Conservation (phyloP, 1,140 invertebrate species). For the Aphaenogaster rudis region DNA sequence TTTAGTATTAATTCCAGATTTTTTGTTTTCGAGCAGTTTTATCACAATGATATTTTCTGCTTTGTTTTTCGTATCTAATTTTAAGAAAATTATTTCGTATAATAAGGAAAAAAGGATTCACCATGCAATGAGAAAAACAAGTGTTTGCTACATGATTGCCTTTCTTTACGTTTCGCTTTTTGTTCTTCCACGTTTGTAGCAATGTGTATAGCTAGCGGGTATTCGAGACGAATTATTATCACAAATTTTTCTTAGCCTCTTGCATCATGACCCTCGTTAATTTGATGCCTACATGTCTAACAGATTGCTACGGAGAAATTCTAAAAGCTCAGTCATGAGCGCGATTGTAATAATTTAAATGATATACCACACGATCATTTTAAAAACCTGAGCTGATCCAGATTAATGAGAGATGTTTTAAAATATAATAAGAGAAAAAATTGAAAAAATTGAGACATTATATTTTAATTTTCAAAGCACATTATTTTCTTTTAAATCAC, state of each 20-base stretch:
- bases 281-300: constrained; percentile 5
- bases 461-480: background rate
- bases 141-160: background rate
- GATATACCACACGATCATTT: background rate
- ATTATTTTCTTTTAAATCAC: background rate
- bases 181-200: background rate
- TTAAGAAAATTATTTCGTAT: background rate
- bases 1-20: constrained; percentile 5
- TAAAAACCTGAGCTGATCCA: background rate
- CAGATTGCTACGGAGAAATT: background rate
- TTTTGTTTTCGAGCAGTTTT: background rate
- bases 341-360: constrained; percentile 19
- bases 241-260: constrained; percentile 1
- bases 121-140: background rate
- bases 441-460: background rate
- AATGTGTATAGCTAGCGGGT: background rate
- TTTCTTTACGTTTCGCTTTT: background rate
- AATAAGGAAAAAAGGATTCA: background rate
- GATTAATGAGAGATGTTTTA: constrained; percentile 13
- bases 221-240: constrained; percentile 30
- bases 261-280: constrained; percentile 12
- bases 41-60: constrained; percentile 8
- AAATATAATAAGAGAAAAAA: constrained; percentile 21
- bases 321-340: constrained; percentile 12
- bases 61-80: constrained; percentile 4